A percentile compares a stretch with the other conserved stretches of the same genome.
phyloP scores from a whole-genome alignment of 2,113 vertebrate genomes.

The Xenotilapia leptura region DNA sequence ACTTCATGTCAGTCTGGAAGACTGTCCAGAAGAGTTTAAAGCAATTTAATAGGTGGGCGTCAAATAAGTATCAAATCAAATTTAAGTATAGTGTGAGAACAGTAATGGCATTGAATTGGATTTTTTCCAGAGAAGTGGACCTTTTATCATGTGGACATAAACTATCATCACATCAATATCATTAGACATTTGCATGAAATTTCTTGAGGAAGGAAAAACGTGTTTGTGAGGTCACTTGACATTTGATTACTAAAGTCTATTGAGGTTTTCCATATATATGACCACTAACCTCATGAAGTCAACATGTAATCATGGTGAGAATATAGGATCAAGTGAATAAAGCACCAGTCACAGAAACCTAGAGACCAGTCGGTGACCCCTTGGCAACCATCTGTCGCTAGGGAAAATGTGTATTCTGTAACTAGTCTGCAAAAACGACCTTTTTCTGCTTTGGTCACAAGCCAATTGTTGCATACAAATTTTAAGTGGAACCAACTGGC shows the following conservation, averaged over 20 bases:
- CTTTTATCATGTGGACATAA: background rate
- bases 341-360: background rate
- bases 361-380: background rate
- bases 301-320: background rate
- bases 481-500: background rate
- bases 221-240: background rate
- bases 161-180: background rate
- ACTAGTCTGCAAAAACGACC: background rate
- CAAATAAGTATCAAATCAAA: background rate
- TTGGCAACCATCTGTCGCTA: background rate
- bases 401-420: background rate
- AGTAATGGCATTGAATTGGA: fast-evolving
- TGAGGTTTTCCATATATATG: background rate
- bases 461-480: background rate
- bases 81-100: background rate
- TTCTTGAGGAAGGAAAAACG: background rate
- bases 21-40: background rate
- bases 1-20: fast-evolving
- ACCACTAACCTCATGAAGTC: background rate
- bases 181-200: background rate
- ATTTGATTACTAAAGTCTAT: background rate
- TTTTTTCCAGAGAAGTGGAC: background rate
- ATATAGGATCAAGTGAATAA: background rate
- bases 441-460: background rate
- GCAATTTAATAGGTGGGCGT: background rate